Evolutionary conservation across 2,888 invertebrate species (phyloP).

Genomic region (Odontothrips loti): DNA sequence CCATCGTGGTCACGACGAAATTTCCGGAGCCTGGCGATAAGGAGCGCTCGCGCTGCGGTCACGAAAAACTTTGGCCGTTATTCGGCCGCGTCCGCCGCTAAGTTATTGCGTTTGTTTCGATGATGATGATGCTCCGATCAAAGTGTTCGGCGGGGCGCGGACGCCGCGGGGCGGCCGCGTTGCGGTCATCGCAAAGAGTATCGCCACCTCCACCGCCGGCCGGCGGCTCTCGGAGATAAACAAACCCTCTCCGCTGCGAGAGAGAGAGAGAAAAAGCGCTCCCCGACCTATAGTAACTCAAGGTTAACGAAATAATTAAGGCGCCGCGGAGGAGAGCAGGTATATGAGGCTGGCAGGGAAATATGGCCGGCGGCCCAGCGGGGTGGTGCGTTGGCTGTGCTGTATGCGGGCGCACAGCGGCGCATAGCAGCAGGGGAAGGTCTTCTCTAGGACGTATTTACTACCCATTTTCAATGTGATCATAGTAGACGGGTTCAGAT

Average conservation of each 20-base stretch:
- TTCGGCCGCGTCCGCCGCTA: neutral
- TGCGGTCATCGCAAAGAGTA: neutral
- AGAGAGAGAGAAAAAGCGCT: neutral
- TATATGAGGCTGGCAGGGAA: neutral
- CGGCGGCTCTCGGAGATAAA: neutral
- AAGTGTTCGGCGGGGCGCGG: no score
- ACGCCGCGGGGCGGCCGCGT: no score
- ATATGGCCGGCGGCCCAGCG: neutral
- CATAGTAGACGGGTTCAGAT: no score
- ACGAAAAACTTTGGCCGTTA: neutral
- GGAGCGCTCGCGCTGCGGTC: no score
- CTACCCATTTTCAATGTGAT: no score
- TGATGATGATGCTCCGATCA: neutral
- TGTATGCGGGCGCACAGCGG: neutral
- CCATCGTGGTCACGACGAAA: neutral
- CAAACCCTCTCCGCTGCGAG: neutral
- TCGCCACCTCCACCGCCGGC: no score
- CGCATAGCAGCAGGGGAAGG: neutral
- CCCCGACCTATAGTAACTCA: neutral
- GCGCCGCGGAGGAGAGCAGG: neutral
- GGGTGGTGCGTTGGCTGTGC: neutral
- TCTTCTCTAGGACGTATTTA: neutral
- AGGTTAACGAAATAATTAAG: neutral
- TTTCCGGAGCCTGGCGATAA: neutral
- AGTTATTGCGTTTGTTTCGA: neutral